Percentiles rank a stretch among this genome's conserved stretches.
Conservation (phyloP, 2,797 vertebrate genomes). For the Carduelis carduelis region DNA sequence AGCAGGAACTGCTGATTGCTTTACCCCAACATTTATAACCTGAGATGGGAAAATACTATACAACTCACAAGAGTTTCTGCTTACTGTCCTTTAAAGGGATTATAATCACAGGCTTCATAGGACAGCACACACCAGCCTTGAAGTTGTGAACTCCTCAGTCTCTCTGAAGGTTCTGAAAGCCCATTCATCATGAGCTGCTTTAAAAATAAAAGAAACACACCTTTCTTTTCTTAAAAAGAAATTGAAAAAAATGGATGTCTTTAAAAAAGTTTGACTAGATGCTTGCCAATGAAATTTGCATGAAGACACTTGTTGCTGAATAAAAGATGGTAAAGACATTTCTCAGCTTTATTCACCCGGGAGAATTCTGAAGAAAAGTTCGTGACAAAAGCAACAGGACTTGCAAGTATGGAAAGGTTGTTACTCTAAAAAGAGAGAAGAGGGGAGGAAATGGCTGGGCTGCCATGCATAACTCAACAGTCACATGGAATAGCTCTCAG, state of each 20-base stretch:
- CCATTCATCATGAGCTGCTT: neutral
- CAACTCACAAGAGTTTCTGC: neutral
- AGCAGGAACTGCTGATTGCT: neutral
- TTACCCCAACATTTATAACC: neutral
- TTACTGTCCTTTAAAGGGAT: neutral
- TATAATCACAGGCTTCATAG: neutral
- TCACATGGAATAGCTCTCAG: neutral
- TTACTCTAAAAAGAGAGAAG: neutral
- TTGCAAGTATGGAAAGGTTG: neutral
- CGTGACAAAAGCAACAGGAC: neutral
- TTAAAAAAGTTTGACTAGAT: conserved; percentile 13
- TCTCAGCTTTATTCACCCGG: neutral
- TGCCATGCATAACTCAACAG: neutral
- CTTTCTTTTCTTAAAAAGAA: neutral
- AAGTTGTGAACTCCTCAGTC: neutral
- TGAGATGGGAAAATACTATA: neutral
- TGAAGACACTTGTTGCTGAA: neutral
- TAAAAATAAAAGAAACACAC: neutral
- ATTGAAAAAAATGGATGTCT: neutral
- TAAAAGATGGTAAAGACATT: neutral
- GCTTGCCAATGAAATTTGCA: neutral
- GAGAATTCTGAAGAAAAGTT: neutral
- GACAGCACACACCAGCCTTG: neutral
- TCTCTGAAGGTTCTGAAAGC: conserved; percentile 5
- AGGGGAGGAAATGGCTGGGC: neutral